These are phyloP conservation scores for Antennarius striatus DNA, from an alignment of 2,113 vertebrate genomes.

Conservation along the genomic window DNA sequence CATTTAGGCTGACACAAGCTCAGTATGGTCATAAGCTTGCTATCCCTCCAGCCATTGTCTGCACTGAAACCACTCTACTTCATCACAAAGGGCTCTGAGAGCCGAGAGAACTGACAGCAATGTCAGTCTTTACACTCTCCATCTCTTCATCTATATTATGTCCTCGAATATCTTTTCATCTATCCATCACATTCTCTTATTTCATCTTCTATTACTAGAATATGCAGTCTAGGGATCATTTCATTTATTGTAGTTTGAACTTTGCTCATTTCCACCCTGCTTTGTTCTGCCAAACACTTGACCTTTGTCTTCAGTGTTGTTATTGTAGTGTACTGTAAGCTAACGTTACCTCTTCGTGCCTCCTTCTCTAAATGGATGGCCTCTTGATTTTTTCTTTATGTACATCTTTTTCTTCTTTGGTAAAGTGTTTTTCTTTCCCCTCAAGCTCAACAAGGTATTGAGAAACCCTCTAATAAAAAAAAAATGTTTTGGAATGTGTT, in stretches of 20 bases:
- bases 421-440: background rate
- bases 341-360: constrained; percentile 5
- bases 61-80: constrained; percentile 42
- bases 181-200: background rate
- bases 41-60: constrained; percentile 31
- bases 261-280: constrained; percentile 3
- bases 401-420: background rate
- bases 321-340: background rate
- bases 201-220: background rate
- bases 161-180: background rate
- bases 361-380: constrained; percentile 10
- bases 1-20: constrained; percentile 46
- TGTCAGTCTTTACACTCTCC: constrained; percentile 25
- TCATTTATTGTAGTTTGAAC: background rate
- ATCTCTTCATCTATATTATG: background rate
- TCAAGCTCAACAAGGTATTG: too few species aligned
- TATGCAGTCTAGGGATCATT: background rate
- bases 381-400: constrained; percentile 22
- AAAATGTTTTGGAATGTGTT: too few species aligned
- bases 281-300: constrained; percentile 25
- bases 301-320: constrained; percentile 32
- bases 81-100: constrained; percentile 48
- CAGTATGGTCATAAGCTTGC: constrained; percentile 43
- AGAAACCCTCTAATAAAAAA: background rate
- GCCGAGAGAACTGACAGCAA: constrained; percentile 11